Percentiles rank a stretch among this genome's conserved stretches.
Conservation (phyloP, 2,888 invertebrate species). For the Oscheius onirici region DNA sequence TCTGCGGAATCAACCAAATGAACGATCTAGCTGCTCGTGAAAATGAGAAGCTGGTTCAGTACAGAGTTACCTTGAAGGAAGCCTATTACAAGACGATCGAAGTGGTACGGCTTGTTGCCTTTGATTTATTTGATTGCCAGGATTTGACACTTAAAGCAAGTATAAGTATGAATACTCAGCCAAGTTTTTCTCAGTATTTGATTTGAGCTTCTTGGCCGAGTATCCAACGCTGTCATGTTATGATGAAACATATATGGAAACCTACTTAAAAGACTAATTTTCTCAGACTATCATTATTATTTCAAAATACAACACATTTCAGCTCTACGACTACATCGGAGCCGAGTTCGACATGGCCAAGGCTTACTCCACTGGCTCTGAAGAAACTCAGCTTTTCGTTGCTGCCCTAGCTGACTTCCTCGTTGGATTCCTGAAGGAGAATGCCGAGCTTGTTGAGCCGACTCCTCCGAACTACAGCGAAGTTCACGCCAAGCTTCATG, state of each 20-base stretch:
- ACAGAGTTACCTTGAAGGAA: conserved; percentile 90
- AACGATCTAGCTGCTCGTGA: conserved; percentile 72
- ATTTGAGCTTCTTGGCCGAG: too few species aligned
- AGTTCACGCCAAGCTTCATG: conserved; percentile 43
- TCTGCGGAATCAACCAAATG: conserved; percentile 75
- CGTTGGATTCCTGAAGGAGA: conserved; percentile 94
- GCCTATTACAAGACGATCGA: conserved; percentile 91
- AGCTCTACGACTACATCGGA: conserved; percentile 29
- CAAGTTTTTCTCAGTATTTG: too few species aligned
- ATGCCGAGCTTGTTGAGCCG: conserved; percentile 77
- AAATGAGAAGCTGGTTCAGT: conserved; percentile 74
- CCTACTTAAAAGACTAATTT: too few species aligned
- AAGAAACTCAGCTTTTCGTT: conserved; percentile 96
- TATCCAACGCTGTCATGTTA: too few species aligned
- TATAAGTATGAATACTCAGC: too few species aligned
- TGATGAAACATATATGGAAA: too few species aligned
- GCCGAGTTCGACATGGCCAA: conserved; percentile 86
- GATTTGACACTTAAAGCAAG: too few species aligned
- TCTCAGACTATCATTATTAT: too few species aligned
- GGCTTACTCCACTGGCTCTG: conserved; percentile 90
- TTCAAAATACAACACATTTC: not conserved
- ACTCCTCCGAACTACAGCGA: conserved; percentile 3
- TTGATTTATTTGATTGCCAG: too few species aligned
- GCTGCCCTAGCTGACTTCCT: conserved; percentile 97
- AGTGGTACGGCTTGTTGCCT: conserved; percentile 79